Evolutionary conservation across 2,797 vertebrate species (phyloP).

Genomic region (Catharus ustulatus): DNA sequence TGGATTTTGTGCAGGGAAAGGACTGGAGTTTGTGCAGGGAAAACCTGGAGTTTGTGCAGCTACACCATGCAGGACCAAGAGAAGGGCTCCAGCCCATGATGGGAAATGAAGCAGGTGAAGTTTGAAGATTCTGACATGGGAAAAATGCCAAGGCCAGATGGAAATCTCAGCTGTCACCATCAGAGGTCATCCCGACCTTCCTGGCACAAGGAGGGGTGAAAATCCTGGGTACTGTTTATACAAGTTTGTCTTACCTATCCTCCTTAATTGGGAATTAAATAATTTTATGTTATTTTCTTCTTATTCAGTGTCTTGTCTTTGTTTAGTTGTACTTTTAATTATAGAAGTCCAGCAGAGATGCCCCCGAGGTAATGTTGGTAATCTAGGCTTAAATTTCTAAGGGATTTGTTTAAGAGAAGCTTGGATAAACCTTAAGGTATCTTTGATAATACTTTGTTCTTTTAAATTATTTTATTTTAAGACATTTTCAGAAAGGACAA

Average conservation of each 20-base stretch:
- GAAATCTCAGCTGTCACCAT: conserved; percentile 40
- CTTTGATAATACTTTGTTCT: neutral
- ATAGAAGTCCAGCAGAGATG: neutral
- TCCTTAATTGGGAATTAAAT: neutral
- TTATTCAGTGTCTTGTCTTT: neutral
- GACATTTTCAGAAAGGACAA: neutral
- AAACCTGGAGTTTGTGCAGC: neutral
- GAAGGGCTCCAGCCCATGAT: accelerated
- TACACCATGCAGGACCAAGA: neutral
- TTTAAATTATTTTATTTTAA: neutral
- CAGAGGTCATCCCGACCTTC: conserved; percentile 49
- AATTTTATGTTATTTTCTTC: neutral
- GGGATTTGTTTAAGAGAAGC: neutral
- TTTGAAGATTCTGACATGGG: neutral
- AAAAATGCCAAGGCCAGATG: conserved; percentile 58
- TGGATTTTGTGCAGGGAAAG: neutral
- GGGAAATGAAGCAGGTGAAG: neutral
- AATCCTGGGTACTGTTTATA: neutral
- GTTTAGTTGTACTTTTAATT: neutral
- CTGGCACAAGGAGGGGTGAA: neutral
- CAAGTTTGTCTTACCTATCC: neutral
- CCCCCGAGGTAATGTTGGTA: neutral
- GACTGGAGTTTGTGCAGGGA: neutral
- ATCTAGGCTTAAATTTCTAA: neutral
- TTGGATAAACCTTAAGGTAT: neutral